Percentiles rank a stretch among this genome's conserved stretches.
phyloP scores from a whole-genome alignment of 2,888 invertebrate genomes.

The Punctoribates punctum region DNA sequence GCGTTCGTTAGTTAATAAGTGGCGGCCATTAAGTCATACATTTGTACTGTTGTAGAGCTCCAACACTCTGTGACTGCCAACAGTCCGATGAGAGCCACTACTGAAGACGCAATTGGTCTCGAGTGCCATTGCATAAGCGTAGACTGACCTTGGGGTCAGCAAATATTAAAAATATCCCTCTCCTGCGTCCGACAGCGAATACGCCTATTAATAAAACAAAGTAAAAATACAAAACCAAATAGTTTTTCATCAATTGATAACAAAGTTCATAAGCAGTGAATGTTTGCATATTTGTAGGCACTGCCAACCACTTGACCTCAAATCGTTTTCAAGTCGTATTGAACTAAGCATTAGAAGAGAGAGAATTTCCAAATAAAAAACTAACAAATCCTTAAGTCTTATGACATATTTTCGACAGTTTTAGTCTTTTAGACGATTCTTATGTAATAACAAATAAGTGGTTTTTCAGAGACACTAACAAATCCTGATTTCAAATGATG shows the following conservation, averaged over 20 bases:
- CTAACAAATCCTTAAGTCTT: background rate
- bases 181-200: background rate
- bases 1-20: slow-evolving; percentile 25
- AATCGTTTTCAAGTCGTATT: slow-evolving; percentile 11
- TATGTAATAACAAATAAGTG: no score
- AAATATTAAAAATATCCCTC: slow-evolving; percentile 4
- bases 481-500: no score
- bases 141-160: slow-evolving; percentile 27
- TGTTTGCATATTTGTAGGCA: slow-evolving; percentile 24
- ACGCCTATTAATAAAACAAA: slow-evolving; percentile 35
- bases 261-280: slow-evolving; percentile 12
- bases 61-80: background rate
- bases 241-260: background rate
- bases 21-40: slow-evolving; percentile 22
- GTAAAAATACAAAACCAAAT: background rate
- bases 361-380: slow-evolving; percentile 4
- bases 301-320: slow-evolving; percentile 35
- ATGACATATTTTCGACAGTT: background rate
- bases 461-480: no score
- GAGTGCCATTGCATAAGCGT: background rate
- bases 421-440: no score
- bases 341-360: slow-evolving; percentile 6
- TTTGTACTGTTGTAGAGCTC: background rate
- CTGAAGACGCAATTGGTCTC: background rate
- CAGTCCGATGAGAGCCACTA: background rate